A percentile compares a stretch with the other conserved stretches of the same genome.
Conservation (phyloP, 1,140 invertebrate species). For the Drosophila orosa region DNA sequence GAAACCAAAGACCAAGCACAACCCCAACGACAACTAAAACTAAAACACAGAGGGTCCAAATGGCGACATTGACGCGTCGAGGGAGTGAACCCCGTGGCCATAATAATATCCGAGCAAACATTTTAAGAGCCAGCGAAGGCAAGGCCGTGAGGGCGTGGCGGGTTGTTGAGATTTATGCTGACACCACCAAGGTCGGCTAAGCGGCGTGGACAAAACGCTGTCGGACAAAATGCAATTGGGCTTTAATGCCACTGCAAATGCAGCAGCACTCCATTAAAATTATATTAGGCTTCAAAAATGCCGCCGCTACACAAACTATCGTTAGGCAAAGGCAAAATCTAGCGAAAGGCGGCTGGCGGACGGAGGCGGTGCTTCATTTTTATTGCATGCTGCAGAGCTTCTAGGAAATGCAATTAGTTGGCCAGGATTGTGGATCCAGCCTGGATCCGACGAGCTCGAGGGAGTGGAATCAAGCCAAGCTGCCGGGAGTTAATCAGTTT, state of each 20-base stretch:
- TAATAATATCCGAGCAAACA: slow-evolving; percentile 19
- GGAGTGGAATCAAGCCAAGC: slow-evolving; percentile 42
- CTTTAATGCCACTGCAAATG: slow-evolving; percentile 64
- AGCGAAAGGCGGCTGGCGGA: not conserved
- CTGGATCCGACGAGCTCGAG: slow-evolving; percentile 14
- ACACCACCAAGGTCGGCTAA: slow-evolving; percentile 21
- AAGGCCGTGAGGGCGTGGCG: slow-evolving; percentile 35
- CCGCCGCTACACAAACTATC: slow-evolving; percentile 34
- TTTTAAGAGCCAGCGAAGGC: slow-evolving; percentile 26
- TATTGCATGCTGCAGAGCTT: slow-evolving; percentile 32
- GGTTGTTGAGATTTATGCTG: slow-evolving; percentile 34
- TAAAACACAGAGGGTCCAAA: slow-evolving; percentile 25
- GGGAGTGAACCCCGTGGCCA: slow-evolving; percentile 17
- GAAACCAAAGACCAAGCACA: slow-evolving; percentile 13
- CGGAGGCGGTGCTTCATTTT: slow-evolving; percentile 28
- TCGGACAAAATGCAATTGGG: slow-evolving; percentile 59
- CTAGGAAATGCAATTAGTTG: slow-evolving; percentile 57
- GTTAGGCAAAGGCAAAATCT: slow-evolving; percentile 6
- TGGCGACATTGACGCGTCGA: slow-evolving; percentile 42
- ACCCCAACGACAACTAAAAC: slow-evolving; percentile 14
- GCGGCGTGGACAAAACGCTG: slow-evolving; percentile 14
- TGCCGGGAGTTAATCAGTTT: slow-evolving; percentile 78
- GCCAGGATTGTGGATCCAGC: slow-evolving; percentile 7
- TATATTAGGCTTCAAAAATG: slow-evolving; percentile 53
- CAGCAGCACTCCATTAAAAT: slow-evolving; percentile 72